A percentile compares a stretch with the other conserved stretches of the same genome.
Evolutionary conservation across 2,888 invertebrate species (phyloP).

Genomic region (Leistus spinibarbis): DNA sequence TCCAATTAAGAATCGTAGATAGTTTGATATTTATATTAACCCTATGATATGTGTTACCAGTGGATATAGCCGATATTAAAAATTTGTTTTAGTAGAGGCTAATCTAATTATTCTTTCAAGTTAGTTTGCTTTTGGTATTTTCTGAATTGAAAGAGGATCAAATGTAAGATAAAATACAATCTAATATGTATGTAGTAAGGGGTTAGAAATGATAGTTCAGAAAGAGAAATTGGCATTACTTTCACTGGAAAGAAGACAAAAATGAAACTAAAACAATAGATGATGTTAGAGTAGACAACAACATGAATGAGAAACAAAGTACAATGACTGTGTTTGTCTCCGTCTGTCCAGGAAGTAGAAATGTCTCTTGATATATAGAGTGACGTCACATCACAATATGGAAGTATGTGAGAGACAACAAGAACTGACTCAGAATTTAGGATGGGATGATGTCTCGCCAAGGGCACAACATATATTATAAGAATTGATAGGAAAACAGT

Average conservation of each 20-base stretch:
- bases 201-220: background rate
- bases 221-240: background rate
- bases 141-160: too few relatives aligned
- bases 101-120: too few relatives aligned
- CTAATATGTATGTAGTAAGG: background rate
- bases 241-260: background rate
- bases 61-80: too few relatives aligned
- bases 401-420: background rate
- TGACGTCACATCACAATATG: conserved; percentile 7
- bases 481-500: background rate
- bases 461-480: background rate
- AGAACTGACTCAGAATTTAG: conserved; percentile 7
- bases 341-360: background rate
- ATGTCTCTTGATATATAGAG: background rate
- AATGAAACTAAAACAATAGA: background rate
- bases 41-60: too few relatives aligned
- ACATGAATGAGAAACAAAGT: background rate
- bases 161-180: background rate
- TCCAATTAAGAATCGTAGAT: too few relatives aligned
- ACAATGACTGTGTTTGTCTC: background rate
- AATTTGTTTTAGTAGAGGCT: too few relatives aligned
- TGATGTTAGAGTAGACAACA: background rate
- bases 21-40: too few relatives aligned
- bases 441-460: background rate
- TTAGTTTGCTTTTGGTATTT: too few relatives aligned